Evolutionary conservation across 2,797 vertebrate species (phyloP).

Genomic region (Cheirogaleus major): DNA sequence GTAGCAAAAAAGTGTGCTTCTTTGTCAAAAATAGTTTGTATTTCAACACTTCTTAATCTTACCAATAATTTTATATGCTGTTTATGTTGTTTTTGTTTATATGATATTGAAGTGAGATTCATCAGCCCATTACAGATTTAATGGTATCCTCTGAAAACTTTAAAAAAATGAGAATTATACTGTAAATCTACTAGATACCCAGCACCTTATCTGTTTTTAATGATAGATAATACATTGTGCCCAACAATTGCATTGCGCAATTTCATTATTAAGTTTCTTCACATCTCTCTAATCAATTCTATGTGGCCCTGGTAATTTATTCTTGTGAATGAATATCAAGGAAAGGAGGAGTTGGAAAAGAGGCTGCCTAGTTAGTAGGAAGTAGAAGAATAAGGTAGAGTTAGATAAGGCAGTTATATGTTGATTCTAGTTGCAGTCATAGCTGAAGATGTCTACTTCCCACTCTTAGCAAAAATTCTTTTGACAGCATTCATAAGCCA

Average conservation of each 20-base stretch:
- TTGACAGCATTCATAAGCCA: background rate
- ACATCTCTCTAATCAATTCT: background rate
- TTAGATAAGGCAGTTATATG: background rate
- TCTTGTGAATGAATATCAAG: background rate
- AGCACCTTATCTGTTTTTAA: background rate
- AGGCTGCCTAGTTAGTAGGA: background rate
- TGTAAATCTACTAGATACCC: background rate
- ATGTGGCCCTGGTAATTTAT: background rate
- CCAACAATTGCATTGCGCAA: background rate
- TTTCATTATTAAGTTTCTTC: background rate
- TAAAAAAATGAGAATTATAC: background rate
- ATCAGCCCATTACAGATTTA: background rate
- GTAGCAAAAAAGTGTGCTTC: background rate
- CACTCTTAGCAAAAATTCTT: background rate
- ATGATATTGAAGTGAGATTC: background rate
- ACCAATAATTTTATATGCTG: background rate
- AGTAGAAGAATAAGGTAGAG: background rate
- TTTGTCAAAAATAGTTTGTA: background rate
- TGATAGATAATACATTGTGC: background rate
- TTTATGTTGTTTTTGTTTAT: background rate
- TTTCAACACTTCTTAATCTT: slow-evolving; percentile 1
- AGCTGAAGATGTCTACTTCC: background rate
- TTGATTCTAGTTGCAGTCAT: background rate
- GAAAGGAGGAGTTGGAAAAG: background rate
- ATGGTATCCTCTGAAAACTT: background rate